These are phyloP conservation scores for Lycaon pictus DNA, from an alignment of 2,113 vertebrate genomes.

Conservation along the genomic window DNA sequence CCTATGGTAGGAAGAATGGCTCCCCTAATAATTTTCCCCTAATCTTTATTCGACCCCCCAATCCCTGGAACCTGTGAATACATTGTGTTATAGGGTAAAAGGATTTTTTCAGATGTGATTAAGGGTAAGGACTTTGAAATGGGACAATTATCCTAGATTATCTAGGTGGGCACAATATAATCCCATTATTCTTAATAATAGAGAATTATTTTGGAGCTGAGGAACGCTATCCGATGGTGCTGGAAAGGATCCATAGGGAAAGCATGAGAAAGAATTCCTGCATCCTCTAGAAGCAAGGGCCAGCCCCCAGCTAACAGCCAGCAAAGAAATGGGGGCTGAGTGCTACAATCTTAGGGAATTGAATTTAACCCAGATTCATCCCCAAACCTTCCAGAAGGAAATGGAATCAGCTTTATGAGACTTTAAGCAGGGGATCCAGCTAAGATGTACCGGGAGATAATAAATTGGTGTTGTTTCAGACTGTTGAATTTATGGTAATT, in stretches of 20 bases:
- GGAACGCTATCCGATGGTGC: rapidly evolving
- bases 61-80: neutral
- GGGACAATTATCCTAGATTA: neutral
- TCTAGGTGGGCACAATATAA: neutral
- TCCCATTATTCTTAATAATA: neutral
- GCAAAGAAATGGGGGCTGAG: neutral
- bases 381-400: neutral
- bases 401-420: neutral
- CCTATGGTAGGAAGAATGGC: neutral
- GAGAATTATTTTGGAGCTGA: neutral
- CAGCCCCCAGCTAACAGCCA: neutral
- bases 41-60: neutral
- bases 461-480: neutral
- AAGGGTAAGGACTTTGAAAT: neutral
- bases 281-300: neutral
- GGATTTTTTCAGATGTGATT: neutral
- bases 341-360: neutral
- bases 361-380: neutral
- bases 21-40: neutral
- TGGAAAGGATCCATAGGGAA: neutral
- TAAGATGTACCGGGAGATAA: neutral
- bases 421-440: neutral
- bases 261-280: neutral
- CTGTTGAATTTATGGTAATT: neutral
- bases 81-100: neutral